phyloP scores from a whole-genome alignment of 37 sponge, comb jelly and placozoan genomes.

The Geodia barretti region DNA sequence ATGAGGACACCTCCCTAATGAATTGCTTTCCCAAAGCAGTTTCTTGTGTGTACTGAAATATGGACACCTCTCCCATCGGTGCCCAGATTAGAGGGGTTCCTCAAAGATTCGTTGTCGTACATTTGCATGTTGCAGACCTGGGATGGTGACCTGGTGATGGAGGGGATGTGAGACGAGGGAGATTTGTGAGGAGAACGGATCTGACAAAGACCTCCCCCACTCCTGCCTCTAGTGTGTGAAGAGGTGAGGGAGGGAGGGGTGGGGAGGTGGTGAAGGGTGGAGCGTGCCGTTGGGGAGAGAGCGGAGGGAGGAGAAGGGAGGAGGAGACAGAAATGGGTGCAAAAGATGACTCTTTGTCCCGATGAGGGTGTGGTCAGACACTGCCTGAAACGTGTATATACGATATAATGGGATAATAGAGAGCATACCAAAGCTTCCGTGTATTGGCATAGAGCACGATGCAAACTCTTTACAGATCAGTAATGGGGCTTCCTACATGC shows the following conservation, averaged over 20 bases:
- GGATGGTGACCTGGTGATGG: slow-evolving; percentile 12
- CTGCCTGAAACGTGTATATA: slow-evolving; percentile 41
- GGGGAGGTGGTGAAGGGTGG: neutral
- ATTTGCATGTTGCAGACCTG: too few species aligned
- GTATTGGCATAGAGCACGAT: too few species aligned
- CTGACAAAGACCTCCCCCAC: neutral
- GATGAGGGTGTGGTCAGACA: neutral
- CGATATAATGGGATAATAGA: neutral
- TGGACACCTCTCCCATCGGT: too few species aligned
- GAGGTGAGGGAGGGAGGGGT: neutral
- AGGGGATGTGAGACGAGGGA: neutral
- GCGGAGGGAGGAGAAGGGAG: slow-evolving; percentile 7
- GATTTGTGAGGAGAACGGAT: neutral
- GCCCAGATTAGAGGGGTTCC: too few species aligned
- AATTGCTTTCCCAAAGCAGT: too few species aligned
- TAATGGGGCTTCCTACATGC: neutral
- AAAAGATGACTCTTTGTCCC: slow-evolving; percentile 23
- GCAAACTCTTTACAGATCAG: neutral
- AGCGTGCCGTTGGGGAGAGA: neutral
- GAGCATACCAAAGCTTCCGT: too few species aligned
- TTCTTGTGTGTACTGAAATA: too few species aligned
- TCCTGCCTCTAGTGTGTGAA: neutral
- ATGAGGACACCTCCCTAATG: too few species aligned
- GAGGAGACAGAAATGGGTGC: slow-evolving; percentile 37
- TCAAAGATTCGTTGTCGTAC: too few species aligned